phyloP scores from a whole-genome alignment of 2,888 invertebrate species.

The Melinaea menophilus region DNA sequence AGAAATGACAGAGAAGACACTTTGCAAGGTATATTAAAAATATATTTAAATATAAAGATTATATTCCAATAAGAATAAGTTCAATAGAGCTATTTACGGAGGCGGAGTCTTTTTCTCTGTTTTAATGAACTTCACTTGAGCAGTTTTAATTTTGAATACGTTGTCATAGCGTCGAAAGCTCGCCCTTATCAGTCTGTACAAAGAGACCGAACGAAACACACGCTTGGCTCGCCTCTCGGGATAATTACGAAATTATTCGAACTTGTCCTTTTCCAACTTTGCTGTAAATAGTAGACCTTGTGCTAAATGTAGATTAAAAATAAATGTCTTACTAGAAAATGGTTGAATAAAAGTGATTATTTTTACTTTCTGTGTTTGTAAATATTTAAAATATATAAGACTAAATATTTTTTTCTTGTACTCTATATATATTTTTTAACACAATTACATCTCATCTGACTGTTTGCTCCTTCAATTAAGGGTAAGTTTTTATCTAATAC shows the following conservation, averaged over 20 bases:
- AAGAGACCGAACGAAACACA: constrained; percentile 24
- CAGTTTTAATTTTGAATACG: constrained; percentile 9
- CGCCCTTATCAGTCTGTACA: constrained; percentile 22
- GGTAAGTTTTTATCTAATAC: too few species aligned
- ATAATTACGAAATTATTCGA: constrained; percentile 13
- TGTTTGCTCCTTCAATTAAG: too few species aligned
- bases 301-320: constrained; percentile 5
- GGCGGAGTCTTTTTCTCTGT: not conserved
- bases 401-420: too few species aligned
- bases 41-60: not conserved
- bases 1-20: too few species aligned
- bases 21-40: too few species aligned
- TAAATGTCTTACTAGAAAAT: not conserved
- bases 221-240: constrained; percentile 14
- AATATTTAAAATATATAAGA: too few species aligned
- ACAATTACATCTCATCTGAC: too few species aligned
- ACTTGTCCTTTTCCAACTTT: constrained; percentile 4
- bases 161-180: constrained; percentile 19
- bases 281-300: not conserved
- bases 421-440: too few species aligned
- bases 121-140: constrained; percentile 7
- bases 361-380: too few species aligned
- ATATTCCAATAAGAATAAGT: not conserved
- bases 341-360: too few species aligned
- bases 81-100: not conserved